phyloP scores from a whole-genome alignment of 2,797 vertebrate genomes.

The Sebastes steindachneri region DNA sequence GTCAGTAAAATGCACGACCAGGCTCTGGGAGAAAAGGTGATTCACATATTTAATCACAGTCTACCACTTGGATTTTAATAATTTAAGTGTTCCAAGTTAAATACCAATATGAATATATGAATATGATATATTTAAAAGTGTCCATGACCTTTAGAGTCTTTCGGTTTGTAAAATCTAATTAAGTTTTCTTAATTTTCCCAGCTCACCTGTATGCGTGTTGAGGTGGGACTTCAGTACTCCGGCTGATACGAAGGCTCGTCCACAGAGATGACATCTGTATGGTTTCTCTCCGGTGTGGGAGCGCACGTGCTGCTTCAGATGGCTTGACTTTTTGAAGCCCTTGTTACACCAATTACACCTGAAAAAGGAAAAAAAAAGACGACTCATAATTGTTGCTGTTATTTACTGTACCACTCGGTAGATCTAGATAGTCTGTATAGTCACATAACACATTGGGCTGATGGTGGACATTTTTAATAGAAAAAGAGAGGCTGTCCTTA shows the following conservation, averaged over 20 bases:
- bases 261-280: slow-evolving; percentile 92
- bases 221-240: slow-evolving; percentile 97
- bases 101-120: background rate
- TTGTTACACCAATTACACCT: slow-evolving; percentile 94
- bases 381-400: background rate
- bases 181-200: background rate
- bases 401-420: background rate
- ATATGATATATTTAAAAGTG: background rate
- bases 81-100: background rate
- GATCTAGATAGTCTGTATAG: background rate
- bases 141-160: background rate
- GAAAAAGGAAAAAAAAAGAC: background rate
- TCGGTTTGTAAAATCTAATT: background rate
- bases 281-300: slow-evolving; percentile 99
- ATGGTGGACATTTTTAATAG: background rate
- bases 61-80: background rate
- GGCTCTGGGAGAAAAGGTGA: background rate
- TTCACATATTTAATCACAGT: background rate
- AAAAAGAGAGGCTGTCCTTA: background rate
- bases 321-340: slow-evolving; percentile 98
- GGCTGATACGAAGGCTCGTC: slow-evolving; percentile 94
- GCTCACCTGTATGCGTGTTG: slow-evolving; percentile 95
- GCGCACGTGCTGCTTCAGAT: slow-evolving; percentile 96
- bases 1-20: background rate
- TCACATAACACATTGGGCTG: background rate